Base-by-base conservation (phyloP, 2,888 invertebrate species). In the Tetropium fuscum region DNA sequence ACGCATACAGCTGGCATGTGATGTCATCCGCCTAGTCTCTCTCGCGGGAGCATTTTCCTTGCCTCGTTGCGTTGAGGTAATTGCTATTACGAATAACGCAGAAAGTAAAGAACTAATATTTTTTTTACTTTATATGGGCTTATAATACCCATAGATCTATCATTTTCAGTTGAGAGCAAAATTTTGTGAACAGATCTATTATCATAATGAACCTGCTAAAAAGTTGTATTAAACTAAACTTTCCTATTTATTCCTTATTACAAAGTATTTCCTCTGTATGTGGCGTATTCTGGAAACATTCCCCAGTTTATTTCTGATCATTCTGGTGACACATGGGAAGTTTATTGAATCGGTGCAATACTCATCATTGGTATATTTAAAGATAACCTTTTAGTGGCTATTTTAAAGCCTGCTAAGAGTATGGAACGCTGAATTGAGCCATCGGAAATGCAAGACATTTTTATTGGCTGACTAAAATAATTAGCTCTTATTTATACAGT, bases 381-480 rank as follows among this genome's bases (percentile, higher is more conserved):
- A 49, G 41, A 49, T 51, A 43, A 41, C 57, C 57, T 57, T 57
- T 57, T 57, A 47, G 19, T 27, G 20, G 57, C 57, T 57, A 57
- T 57, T 57, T 49, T 36, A 57, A 51, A 10, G 20, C 51, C 30
- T 19, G 18, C 57, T 36, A 11, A 13, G 22, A 48, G 47, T 44
- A 13, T 44, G 13, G n/a, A 13, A 8, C 16, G 13, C 11, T 16
- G 13, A 27, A 44, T 41, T 27, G 16, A 27, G 27, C 10, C 44
- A 43, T 25, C 13, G 16, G 27, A 2, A 22, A 44, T 44, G 27
- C 27, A 22, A 1, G 44, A 1, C 20, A 44, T 44, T 16, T 11
- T 10, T 25, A 43, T 22, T 25, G 16, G 27, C 15, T 8, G 22
- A 41, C 19, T 41, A 20, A 41, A 44, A 44, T 44, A 44, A 16